Evolutionary conservation across 2,888 invertebrate species (phyloP), one percentile per base, ranked within the genome.

Genomic region (Ceriagrion tenellum): DNA sequence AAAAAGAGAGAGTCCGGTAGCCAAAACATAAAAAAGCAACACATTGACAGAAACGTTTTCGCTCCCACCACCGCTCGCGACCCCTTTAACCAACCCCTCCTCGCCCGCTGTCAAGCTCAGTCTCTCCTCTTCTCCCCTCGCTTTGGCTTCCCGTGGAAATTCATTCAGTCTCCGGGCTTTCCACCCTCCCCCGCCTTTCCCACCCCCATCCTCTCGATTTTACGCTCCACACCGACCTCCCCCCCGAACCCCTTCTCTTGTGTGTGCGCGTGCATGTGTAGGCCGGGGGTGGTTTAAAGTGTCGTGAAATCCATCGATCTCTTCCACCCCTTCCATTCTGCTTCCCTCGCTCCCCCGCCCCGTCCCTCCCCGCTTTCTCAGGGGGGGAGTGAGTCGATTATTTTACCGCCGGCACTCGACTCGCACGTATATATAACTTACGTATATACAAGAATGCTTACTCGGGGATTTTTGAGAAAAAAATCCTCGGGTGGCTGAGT

Each of bases 271-370:
- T 47, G n/a, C n/a, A 47, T 47, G 47, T 47, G 2, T 8, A n/a
- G 26, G 69, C 26, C 59, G 26, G 26, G 69, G 18, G 69, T 12
- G 30, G 30, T 3, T 81, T 81, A 35, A 81, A 81, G 81, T 81
- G 81, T 81, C 81, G 81, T 81, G 81, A 35, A 81, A 81, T 35
- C 81, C 81, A 81, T 81, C 81, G 81, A 81, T 81, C 26, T 81
- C 13, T 47, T n/a, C 47, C 47, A 47, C 2, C 13, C 16, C 30
- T 35, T 6, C 35, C 81, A 13, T 13, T 13, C 26, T 16, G 2
- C 35, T 81, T 16, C 10, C 18, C 81, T 13, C 10, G 12, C 30
- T 74, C 16, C 69, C 69, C 69, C 69, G 8, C 26, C 69, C 69
- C 3, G 69, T 69, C 69, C 69, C 69, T 13, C 81, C 35, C 16